Base-by-base conservation (phyloP, 2,113 vertebrate species). In the Grantiella picta region DNA sequence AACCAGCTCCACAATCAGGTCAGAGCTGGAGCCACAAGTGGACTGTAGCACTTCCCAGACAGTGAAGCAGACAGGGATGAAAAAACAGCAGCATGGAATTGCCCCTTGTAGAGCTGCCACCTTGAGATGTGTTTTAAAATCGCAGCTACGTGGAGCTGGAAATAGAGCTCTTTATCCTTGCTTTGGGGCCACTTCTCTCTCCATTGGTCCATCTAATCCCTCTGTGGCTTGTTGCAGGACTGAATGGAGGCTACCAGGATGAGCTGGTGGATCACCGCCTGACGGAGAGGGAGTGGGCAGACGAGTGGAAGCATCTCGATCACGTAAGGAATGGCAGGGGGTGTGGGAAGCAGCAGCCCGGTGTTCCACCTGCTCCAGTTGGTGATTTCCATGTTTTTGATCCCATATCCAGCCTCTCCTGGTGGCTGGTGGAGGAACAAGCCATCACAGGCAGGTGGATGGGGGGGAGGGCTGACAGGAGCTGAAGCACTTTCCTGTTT, bases 251-350 rank as follows among this genome's bases (percentile, higher is more conserved):
- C 53, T 99, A 99, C 98, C 99, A 99, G 61, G 99, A 99, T 50
- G 99, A 99, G 94, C 98, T 99, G 36, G 99, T 99, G 94, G 99
- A 99, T 97, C 99, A 99, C 97, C 99, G 99, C 91, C 97, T 99
- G 95, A 99, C 99, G 3, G 99, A 99, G 97, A 98, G 99, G 89
- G 99, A 99, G 97, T 99, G 99, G 99, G 99, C 99, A 45, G 99
- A 99, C 24, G 99, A 99, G 97, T 99, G 99, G 99, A 99, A 99
- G 96, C 99, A 99, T 98, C 98, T 99, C 20, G 99, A 99, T 97
- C 99, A 99, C n/a, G 99, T 99, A 98, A 99, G 99, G 94, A 69
- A 31, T 2, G n/a, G 56, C 47, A 44, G 64, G 19, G 50, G 50
- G 10, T 22, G 73, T 75, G 86, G 60, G 76, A 60, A 2, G 7